Evolutionary conservation across 2,113 vertebrate genomes (phyloP), one percentile per base, ranked within the genome.

Genomic region (Onychostoma macrolepis): DNA sequence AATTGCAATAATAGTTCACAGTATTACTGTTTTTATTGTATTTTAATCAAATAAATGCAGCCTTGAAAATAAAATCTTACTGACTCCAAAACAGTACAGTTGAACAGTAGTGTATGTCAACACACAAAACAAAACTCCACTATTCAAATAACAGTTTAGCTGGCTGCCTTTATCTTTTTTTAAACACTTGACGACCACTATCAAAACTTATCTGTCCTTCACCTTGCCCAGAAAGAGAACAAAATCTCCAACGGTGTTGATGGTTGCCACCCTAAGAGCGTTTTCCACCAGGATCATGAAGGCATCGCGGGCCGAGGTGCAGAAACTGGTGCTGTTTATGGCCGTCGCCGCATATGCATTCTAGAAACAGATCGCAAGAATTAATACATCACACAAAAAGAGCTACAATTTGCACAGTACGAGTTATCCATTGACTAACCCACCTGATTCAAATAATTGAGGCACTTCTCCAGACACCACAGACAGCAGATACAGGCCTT

Each of bases 391-490:
- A 24, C 17, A 72, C 21, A 75, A 21, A 74, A 41, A 74, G 17
- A 38, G 10, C 36, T 41, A 24, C 41, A 38, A 38, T 19, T 33
- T 38, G 69, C 19, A 38, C 19, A 24, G 53, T 56, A 30, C 3
- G 26, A 33, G 36, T 81, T 4, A 50, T 50, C 15, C 26, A 71
- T 58, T 3, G n/a, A 72, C 24, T 26, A 8, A 24, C 83, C 19
- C 48, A 99, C 98, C 97, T 99, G 98, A 94, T 99, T 99, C 95
- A 99, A 95, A 94, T 98, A 99, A 93, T 97, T 97, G 93, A 99
- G 98, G 97, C 98, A 99, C 97, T 98, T 99, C 96, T 99, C 98
- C 94, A 99, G 93, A 97, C 98, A 99, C 98, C 98, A 99, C 94
- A 99, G 96, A 92, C 98, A 99, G 95, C 98, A 99, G 93, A 99